Base-by-base conservation (phyloP, 2,113 vertebrate genomes). In the Puffinus mauretanicus region DNA sequence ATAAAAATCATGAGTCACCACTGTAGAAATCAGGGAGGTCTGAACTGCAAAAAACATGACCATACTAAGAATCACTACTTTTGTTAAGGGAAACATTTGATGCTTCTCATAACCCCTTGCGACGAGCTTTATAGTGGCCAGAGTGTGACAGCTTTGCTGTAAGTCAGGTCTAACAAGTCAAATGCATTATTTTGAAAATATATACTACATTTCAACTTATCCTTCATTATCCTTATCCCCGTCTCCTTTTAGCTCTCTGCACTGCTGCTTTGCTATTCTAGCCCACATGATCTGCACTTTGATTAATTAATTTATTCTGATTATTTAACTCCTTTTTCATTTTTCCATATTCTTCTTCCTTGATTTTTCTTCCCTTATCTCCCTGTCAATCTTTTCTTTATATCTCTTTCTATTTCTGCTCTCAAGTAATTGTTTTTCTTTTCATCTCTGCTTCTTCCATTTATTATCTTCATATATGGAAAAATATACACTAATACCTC, bases 261-360 rank as follows among this genome's bases (percentile, higher is more conserved):
- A 61, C 57, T 85, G 66, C 80, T 89, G 88, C 58, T 94, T 97
- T 96, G 91, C 91, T 97, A 96, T 97, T 97, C 97, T 85, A 85
- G 84, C 85, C 95, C 71, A 94, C 91, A 93, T 88, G 84, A 97
- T 95, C 84, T 95, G 84, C 71, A 82, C 91, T 96, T 95, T 97
- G 96, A 95, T 97, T 97, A 97, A 97, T 97, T 97, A 97, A 97
- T 97, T 95, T 97, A 97, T 97, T 97, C 97, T 97, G 96, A 97
- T 97, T 97, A 91, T 97, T 97, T 95, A 97, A 96, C 94, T 95
- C 81, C 64, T 95, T 96, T 97, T 90, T 91, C 51, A 80, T 94
- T 96, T 95, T 95, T 91, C 69, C 54, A 27, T 69, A 79, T 93
- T 93, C 82, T 90, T 87, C 78, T 79, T 73, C 66, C 93, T 90